Base-by-base conservation (phyloP, 2,113 vertebrate genomes). In the Oxygymnocypris stewartii region DNA sequence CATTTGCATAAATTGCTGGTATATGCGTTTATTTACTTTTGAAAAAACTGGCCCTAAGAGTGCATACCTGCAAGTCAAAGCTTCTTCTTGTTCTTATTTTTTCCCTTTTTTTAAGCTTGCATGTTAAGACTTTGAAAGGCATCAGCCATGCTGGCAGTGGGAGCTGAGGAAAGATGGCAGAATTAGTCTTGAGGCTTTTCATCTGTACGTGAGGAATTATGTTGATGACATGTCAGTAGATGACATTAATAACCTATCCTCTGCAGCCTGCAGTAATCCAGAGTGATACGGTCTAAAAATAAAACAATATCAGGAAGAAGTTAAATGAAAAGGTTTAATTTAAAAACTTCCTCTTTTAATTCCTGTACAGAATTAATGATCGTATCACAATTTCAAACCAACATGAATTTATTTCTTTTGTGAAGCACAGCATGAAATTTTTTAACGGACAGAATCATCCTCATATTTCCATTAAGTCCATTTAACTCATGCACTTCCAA, bases 171-270 rank as follows among this genome's bases (percentile, higher is more conserved):
- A 57, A 44, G 51, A 83, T 79, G 49, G 74, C 63, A 57, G 59
- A 71, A 63, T 88, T 79, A 82, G 49, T 54, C 73, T 77, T 6
- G 23, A 76, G 75, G 80, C 77, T 78, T 77, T 87, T 82, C 79
- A 81, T 31, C 61, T 54, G 59, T 57, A 84, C 57, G 67, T 59
- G 82, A 78, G 61, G 88, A 88, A 90, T 88, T 86, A 89, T 80
- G 76, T 61, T 88, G 85, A 88, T 85, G 86, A n/a, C 76, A 84
- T 47, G 76, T 86, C 84, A 74, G 37, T 57, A 42, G 63, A 83
- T 89, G 79, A 89, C 80, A 79, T 79, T 89, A 89, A 87, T 77
- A 83, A 80, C n/a, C 47, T 82, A 35, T 85, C 49, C 61, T 40
- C 25, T 76, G 79, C 67, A 31, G 79, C 51, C 69, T n/a, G 35